A percentile compares a stretch with the other conserved stretches of the same genome.
These are phyloP conservation scores for Caenorhabditis briggsae DNA, from an alignment of 1,140 invertebrate genomes.

Conservation along the genomic window DNA sequence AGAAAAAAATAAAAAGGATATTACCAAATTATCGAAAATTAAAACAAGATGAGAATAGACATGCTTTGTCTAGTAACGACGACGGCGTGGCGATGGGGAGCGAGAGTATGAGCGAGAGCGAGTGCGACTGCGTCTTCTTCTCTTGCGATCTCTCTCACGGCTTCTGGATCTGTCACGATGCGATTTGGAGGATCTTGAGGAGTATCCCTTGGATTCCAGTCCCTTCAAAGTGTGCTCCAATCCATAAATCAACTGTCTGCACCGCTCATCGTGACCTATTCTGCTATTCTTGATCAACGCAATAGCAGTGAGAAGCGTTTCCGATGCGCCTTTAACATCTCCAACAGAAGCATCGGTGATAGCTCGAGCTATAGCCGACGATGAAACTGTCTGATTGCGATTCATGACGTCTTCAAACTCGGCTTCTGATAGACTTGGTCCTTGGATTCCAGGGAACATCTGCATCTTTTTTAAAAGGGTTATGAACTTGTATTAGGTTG, in stretches of 20 bases:
- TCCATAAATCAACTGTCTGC: constrained; percentile 91
- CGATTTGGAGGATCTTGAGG: constrained; percentile 79
- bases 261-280: constrained; percentile 95
- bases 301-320: constrained; percentile 97
- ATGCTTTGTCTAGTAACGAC: background rate
- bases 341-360: constrained; percentile 94
- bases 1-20: background rate
- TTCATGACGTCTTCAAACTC: constrained; percentile 99
- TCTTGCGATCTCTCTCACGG: constrained; percentile 70
- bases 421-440: constrained; percentile 84
- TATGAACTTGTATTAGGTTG: background rate
- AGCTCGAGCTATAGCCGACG: constrained; percentile 89
- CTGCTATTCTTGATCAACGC: constrained; percentile 98
- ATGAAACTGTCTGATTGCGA: constrained; percentile 93
- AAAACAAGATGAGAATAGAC: background rate
- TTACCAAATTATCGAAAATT: constrained; percentile 30
- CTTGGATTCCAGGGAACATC: constrained; percentile 57
- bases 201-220: constrained; percentile 95
- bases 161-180: constrained; percentile 67
- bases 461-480: background rate
- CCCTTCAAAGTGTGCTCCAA: constrained; percentile 92
- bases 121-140: constrained; percentile 69
- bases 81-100: constrained; percentile 4
- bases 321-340: constrained; percentile 96
- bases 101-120: constrained; percentile 36